These are phyloP conservation scores for Tricholauxania praeusta DNA, from an alignment of 2,888 invertebrate species.

Conservation along the genomic window DNA sequence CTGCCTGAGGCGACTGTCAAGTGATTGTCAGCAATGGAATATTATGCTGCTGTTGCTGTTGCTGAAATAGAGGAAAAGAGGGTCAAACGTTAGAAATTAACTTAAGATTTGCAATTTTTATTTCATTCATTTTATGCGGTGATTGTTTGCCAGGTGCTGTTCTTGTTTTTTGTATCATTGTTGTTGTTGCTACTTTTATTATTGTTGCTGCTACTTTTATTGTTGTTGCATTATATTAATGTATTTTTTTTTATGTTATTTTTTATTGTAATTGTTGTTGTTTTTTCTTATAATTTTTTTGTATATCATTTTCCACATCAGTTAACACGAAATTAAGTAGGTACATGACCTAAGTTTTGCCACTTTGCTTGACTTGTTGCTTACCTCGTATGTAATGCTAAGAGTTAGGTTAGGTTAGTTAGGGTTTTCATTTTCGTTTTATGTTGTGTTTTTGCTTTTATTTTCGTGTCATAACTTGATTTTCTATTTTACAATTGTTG, in stretches of 20 bases:
- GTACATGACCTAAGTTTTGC: neutral
- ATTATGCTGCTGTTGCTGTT: neutral
- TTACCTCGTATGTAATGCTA: neutral
- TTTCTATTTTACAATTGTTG: too few species aligned
- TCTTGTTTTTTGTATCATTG: neutral
- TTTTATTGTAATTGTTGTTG: constrained; percentile 4
- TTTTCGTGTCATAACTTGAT: too few species aligned
- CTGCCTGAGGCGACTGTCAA: constrained; percentile 7
- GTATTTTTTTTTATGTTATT: neutral
- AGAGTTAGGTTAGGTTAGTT: too few species aligned
- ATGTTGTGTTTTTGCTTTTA: too few species aligned
- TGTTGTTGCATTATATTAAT: neutral
- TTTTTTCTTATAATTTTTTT: constrained; percentile 12
- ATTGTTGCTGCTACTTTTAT: neutral
- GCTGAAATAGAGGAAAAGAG: neutral
- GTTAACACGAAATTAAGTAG: constrained; percentile 9
- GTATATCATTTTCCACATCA: constrained; percentile 8
- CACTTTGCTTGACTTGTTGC: neutral
- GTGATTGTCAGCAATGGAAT: constrained; percentile 7
- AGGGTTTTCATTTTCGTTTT: too few species aligned
- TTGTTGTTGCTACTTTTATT: neutral
- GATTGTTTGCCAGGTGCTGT: neutral
- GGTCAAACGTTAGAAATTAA: neutral
- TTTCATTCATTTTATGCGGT: too few species aligned
- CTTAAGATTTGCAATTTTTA: too few species aligned